phyloP scores from a whole-genome alignment of 2,113 vertebrate genomes.

The Alces alces region DNA sequence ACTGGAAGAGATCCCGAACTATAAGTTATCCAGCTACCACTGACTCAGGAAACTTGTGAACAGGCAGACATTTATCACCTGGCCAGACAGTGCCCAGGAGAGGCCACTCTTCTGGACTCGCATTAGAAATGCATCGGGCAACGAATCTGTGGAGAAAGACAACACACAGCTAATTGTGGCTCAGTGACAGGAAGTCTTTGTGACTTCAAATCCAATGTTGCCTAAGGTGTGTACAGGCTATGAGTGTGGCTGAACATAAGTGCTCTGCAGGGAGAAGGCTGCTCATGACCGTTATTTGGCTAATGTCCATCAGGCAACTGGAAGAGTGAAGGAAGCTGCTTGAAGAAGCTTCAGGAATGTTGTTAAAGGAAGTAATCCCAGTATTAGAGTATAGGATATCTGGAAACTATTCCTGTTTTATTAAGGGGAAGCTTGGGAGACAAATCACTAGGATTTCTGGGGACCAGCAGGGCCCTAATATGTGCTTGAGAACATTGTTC shows the following conservation, averaged over 20 bases:
- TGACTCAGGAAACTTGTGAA: slow-evolving; percentile 89
- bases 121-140: slow-evolving; percentile 81
- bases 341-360: not conserved
- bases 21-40: slow-evolving; percentile 85
- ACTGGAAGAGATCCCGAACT: slow-evolving; percentile 84
- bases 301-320: not conserved
- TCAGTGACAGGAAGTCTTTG: not conserved
- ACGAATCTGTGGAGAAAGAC: slow-evolving; percentile 47
- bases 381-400: not conserved
- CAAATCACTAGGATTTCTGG: not conserved
- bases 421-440: not conserved
- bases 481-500: not conserved
- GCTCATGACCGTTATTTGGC: not conserved
- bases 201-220: not conserved
- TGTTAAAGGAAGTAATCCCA: not conserved
- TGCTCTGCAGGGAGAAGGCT: not conserved
- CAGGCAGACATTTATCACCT: slow-evolving; percentile 87
- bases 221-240: not conserved
- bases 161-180: slow-evolving; percentile 3
- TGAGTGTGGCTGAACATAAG: not conserved
- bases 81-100: slow-evolving; percentile 81
- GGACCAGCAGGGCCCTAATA: not conserved
- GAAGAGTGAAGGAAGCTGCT: not conserved
- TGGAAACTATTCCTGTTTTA: not conserved
- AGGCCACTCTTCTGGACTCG: slow-evolving; percentile 87